phyloP scores from a whole-genome alignment of 2,888 invertebrate species.

The Mamestra brassicae region DNA sequence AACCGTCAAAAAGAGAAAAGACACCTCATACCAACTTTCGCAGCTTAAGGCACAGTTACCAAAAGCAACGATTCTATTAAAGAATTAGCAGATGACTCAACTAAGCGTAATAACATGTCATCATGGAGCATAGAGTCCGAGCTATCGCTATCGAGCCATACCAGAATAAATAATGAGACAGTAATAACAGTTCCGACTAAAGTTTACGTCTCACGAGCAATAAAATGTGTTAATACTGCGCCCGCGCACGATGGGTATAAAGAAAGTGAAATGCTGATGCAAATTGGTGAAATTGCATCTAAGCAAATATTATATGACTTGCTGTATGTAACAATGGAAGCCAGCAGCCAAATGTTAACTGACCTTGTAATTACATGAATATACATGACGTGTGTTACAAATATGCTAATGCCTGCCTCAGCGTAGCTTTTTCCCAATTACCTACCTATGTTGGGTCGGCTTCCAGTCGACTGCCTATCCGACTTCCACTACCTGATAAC shows the following conservation, averaged over 20 bases:
- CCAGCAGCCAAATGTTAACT: constrained; percentile 36
- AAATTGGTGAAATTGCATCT: constrained; percentile 74
- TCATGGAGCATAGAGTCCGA: constrained; percentile 44
- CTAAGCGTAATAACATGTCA: constrained; percentile 58
- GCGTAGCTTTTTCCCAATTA: too few relatives aligned
- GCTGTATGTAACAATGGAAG: constrained; percentile 58
- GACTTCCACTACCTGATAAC: too few relatives aligned
- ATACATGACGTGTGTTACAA: constrained; percentile 16
- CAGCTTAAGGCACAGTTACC: constrained; percentile 15
- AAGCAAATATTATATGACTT: constrained; percentile 66
- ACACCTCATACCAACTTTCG: constrained; percentile 27
- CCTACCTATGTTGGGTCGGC: too few relatives aligned
- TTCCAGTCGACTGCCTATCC: too few relatives aligned
- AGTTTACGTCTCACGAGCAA: constrained; percentile 61
- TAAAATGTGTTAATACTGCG: constrained; percentile 71
- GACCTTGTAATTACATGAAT: constrained; percentile 59
- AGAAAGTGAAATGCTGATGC: constrained; percentile 77
- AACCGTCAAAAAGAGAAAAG: constrained; percentile 32
- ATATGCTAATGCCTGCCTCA: constrained; percentile 22
- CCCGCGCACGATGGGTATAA: constrained; percentile 35
- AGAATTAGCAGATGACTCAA: constrained; percentile 46
- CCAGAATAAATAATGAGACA: constrained; percentile 52
- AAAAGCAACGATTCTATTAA: constrained; percentile 36
- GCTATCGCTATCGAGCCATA: constrained; percentile 56
- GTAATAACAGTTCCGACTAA: constrained; percentile 59